Percentiles rank a stretch among this genome's conserved stretches.
Conservation (phyloP, 1,140 invertebrate genomes). For the Ceratina calcarata region DNA sequence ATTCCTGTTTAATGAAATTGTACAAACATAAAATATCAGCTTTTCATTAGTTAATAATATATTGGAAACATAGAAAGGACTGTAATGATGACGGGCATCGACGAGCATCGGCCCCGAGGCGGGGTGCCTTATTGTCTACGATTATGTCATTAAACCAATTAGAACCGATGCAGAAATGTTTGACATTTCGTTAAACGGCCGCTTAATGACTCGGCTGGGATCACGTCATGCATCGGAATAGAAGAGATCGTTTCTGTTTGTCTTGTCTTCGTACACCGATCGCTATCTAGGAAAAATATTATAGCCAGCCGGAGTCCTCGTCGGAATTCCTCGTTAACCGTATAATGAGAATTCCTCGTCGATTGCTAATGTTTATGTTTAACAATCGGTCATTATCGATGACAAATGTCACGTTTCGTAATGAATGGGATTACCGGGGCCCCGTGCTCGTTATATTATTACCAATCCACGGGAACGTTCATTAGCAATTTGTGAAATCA, state of each 20-base stretch:
- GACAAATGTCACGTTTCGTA: conserved; percentile 50
- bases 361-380: conserved; percentile 58
- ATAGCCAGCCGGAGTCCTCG: conserved; percentile 44
- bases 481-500: conserved; percentile 10
- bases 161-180: conserved; percentile 33
- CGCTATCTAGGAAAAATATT: conserved; percentile 58
- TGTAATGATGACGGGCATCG: too few species aligned
- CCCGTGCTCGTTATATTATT: neutral
- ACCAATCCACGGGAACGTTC: neutral
- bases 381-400: conserved; percentile 60
- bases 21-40: too few species aligned
- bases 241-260: conserved; percentile 59
- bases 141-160: conserved; percentile 49
- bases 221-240: conserved; percentile 58
- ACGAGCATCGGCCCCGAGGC: too few species aligned
- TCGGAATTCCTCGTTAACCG: conserved; percentile 46
- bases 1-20: too few species aligned
- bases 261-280: conserved; percentile 49
- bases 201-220: conserved; percentile 46
- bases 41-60: too few species aligned
- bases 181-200: conserved; percentile 56
- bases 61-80: too few species aligned
- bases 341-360: conserved; percentile 57
- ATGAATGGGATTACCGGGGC: conserved; percentile 54
- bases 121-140: neutral